Evolutionary conservation across 2,888 invertebrate genomes (phyloP).

Genomic region (Panopea generosa): DNA sequence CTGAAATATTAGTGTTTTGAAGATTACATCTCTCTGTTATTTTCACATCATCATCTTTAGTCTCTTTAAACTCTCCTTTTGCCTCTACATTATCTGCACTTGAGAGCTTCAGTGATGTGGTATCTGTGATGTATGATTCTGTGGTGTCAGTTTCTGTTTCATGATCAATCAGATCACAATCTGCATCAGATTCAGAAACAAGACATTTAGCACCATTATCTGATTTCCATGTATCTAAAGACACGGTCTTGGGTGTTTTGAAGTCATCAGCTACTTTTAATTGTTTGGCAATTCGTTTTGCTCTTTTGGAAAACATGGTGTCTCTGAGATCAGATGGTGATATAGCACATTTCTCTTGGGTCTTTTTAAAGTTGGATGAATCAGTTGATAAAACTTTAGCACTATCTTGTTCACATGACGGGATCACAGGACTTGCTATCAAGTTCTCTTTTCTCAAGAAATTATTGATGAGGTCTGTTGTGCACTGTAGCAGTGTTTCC

Average conservation of each 20-base stretch:
- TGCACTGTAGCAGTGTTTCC: conserved; percentile 85
- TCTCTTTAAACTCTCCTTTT: too few species aligned
- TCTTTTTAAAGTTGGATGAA: not conserved
- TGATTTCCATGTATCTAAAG: conserved; percentile 34
- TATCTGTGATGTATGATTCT: too few species aligned
- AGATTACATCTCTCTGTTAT: too few species aligned
- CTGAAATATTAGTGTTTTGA: too few species aligned
- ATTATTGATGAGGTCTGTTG: conserved; percentile 83
- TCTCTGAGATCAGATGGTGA: conserved; percentile 52
- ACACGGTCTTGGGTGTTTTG: conserved; percentile 44
- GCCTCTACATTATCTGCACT: too few species aligned
- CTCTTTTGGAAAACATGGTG: conserved; percentile 57
- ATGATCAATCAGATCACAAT: not conserved
- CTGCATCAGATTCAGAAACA: not conserved
- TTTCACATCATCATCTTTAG: too few species aligned
- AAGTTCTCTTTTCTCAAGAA: conserved; percentile 75
- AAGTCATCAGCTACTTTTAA: not conserved
- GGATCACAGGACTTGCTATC: conserved; percentile 7
- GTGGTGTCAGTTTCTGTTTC: too few species aligned
- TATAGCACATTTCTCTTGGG: conserved; percentile 18
- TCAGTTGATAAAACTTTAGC: not conserved
- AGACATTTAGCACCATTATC: conserved; percentile 1
- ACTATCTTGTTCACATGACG: conserved; percentile 9
- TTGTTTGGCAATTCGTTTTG: conserved; percentile 29
- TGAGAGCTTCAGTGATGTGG: too few species aligned